These are phyloP conservation scores for Acanthurus leucopareius DNA, from an alignment of 2,797 vertebrate species.

Conservation along the genomic window DNA sequence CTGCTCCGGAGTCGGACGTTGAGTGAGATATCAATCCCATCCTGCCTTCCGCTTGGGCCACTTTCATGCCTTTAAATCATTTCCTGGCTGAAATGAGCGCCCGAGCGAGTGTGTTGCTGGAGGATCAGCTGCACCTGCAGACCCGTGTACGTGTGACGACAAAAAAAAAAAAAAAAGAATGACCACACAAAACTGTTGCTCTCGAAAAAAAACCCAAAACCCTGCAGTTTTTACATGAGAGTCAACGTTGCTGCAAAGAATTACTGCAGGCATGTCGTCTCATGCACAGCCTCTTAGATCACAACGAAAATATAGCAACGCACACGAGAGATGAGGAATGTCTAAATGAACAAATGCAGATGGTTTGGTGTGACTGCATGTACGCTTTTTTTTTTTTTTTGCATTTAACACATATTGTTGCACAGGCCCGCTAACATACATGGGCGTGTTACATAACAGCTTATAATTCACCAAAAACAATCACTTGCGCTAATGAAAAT, in stretches of 20 bases:
- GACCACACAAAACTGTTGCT: constrained; percentile 16
- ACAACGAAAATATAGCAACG: constrained; percentile 54
- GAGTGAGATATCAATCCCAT: constrained; percentile 67
- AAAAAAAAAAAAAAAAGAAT: constrained; percentile 24
- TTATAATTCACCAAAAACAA: constrained; percentile 60
- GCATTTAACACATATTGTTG: constrained; percentile 8
- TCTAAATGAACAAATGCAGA: constrained; percentile 44
- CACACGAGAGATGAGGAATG: constrained; percentile 41
- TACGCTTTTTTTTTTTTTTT: not conserved
- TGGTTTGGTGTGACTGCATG: constrained; percentile 18
- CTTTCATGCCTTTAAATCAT: constrained; percentile 59
- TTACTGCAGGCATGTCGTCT: constrained; percentile 58
- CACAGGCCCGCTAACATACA: constrained; percentile 16
- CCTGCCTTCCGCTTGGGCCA: constrained; percentile 28
- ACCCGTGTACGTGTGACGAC: constrained; percentile 24
- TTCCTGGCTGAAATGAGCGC: constrained; percentile 55
- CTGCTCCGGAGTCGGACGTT: constrained; percentile 22
- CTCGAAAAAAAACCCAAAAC: not conserved
- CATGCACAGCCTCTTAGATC: constrained; percentile 28
- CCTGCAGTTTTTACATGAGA: constrained; percentile 18
- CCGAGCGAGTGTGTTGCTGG: not conserved
- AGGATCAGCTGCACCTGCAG: constrained; percentile 59
- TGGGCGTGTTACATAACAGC: constrained; percentile 37
- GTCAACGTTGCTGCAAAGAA: constrained; percentile 25
- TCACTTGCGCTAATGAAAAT: constrained; percentile 51